These are phyloP conservation scores for Thamnaconus septentrionalis DNA, from an alignment of 2,113 vertebrate genomes.

Conservation along the genomic window DNA sequence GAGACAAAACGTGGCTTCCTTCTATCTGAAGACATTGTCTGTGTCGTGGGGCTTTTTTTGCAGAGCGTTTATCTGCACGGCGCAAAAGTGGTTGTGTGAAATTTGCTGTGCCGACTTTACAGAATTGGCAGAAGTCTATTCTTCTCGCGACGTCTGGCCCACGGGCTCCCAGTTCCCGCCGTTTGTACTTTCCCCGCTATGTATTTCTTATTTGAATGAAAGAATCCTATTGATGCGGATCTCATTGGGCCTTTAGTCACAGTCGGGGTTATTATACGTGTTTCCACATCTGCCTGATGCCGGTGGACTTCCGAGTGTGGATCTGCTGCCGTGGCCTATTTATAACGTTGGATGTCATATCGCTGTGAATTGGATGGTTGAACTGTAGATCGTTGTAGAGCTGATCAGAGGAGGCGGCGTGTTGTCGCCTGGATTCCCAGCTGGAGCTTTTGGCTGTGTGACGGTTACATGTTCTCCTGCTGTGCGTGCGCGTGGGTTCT, in stretches of 20 bases:
- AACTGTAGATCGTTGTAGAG: background rate
- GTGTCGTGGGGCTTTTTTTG: conserved; percentile 56
- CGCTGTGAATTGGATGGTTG: conserved; percentile 6
- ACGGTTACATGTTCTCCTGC: too few relatives aligned
- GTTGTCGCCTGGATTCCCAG: too few relatives aligned
- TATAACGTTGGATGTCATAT: conserved; percentile 23
- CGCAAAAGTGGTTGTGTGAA: conserved; percentile 66
- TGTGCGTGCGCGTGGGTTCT: too few relatives aligned
- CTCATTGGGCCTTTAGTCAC: conserved; percentile 46
- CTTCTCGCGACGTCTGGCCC: conserved; percentile 67
- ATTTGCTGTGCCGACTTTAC: conserved; percentile 68
- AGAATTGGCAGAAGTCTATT: conserved; percentile 59
- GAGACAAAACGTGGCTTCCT: conserved; percentile 54
- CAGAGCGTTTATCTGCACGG: conserved; percentile 68
- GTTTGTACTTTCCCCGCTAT: conserved; percentile 45
- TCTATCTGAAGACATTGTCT: conserved; percentile 66
- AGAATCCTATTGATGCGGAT: conserved; percentile 59
- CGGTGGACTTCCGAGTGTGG: conserved; percentile 53
- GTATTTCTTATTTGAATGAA: conserved; percentile 63
- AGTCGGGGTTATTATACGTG: conserved; percentile 43
- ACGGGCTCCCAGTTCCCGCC: conserved; percentile 47
- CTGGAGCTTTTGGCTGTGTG: too few relatives aligned
- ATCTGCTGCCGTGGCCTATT: conserved; percentile 22
- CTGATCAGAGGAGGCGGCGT: too few relatives aligned
- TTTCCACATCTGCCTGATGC: conserved; percentile 41